These are phyloP conservation scores for Carcina quercana DNA, from an alignment of 2,888 invertebrate genomes.

Conservation along the genomic window DNA sequence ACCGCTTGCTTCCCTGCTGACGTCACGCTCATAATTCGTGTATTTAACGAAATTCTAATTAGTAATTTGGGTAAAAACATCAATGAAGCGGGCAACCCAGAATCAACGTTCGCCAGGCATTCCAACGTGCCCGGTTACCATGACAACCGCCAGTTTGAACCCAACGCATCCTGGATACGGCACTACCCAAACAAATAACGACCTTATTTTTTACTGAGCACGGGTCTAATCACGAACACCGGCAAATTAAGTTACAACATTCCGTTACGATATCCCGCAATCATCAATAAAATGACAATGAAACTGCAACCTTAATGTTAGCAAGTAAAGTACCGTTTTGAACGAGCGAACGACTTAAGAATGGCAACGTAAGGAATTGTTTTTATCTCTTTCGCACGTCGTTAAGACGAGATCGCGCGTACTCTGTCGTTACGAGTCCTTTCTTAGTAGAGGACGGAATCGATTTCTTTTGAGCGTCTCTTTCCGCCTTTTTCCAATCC, in stretches of 20 bases:
- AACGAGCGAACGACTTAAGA: slow-evolving; percentile 63
- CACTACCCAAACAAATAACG: slow-evolving; percentile 45
- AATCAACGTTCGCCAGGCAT: slow-evolving; percentile 38
- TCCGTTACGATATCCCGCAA: slow-evolving; percentile 57
- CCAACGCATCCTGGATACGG: slow-evolving; percentile 37
- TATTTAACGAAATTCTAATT: too few relatives aligned
- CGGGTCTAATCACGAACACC: slow-evolving; percentile 45
- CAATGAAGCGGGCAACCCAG: slow-evolving; percentile 49
- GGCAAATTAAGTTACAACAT: slow-evolving; percentile 68
- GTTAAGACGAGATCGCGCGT: slow-evolving; percentile 56
- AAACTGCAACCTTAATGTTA: slow-evolving; percentile 68
- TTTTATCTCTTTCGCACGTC: slow-evolving; percentile 71
- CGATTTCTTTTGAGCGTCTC: slow-evolving; percentile 63
- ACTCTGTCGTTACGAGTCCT: slow-evolving; percentile 54
- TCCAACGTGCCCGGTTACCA: slow-evolving; percentile 71
- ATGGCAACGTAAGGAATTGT: slow-evolving; percentile 72
- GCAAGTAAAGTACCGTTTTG: slow-evolving; percentile 60
- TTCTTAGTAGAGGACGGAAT: slow-evolving; percentile 59
- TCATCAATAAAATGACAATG: slow-evolving; percentile 64
- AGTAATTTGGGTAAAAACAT: slow-evolving; percentile 58
- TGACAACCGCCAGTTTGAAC: slow-evolving; percentile 64
- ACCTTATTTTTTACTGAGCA: slow-evolving; percentile 45
- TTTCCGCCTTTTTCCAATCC: slow-evolving; percentile 59
- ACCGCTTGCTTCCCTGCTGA: not conserved
- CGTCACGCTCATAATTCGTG: slow-evolving; percentile 16